Base-by-base conservation (phyloP, 2,888 invertebrate species). In the Cheilosia pagana region DNA sequence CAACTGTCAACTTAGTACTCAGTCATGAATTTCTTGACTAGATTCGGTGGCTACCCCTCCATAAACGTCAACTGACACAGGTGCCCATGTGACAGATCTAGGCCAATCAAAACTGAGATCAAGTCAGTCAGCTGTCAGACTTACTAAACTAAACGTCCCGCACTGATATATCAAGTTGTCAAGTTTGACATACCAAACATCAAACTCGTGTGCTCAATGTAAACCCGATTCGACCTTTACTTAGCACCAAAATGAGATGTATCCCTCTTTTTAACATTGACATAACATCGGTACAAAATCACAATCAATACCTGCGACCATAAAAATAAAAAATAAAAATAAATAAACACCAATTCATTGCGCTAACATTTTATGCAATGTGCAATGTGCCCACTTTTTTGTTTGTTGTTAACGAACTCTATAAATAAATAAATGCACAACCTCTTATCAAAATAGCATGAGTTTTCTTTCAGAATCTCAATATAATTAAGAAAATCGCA, bases 401-500 rank as follows among this genome's bases (percentile, higher is more conserved):
- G 31, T 57, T 55, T 65, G 55, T 50, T 65, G 14, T 67, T 52
- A 75, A 75, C 19, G 50, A 75, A 59, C 35, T 75, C 75, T 77
- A 62, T 55, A 77, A 77, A 77, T 55, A 77, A 77, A 77, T 77
- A 77, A 77, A 70, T 62, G 59, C 62, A 55, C 53, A 77, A 25
- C 19, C 63, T 71, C 70, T 78, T 78, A 78, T 78, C 77, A 63
- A 62, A 70, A 70, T 41, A 62, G 43, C 68, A 78, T 63, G 77
- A 50, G 57, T 78, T 78, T 78, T 78, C 77, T 71, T 78, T 78
- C 70, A 78, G 70, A 78, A 70, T 62, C 62, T 39, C 39, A 53
- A 60, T 76, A 68, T 68, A 70, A 70, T 62, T 77, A 59, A 78
- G 62, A 77, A 77, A 76, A 67, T 77, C 62, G 55, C 77, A 77